Percentiles rank a stretch among this genome's conserved stretches.
Conservation (phyloP, 2,797 vertebrate genomes). For the Carcharodon carcharias region DNA sequence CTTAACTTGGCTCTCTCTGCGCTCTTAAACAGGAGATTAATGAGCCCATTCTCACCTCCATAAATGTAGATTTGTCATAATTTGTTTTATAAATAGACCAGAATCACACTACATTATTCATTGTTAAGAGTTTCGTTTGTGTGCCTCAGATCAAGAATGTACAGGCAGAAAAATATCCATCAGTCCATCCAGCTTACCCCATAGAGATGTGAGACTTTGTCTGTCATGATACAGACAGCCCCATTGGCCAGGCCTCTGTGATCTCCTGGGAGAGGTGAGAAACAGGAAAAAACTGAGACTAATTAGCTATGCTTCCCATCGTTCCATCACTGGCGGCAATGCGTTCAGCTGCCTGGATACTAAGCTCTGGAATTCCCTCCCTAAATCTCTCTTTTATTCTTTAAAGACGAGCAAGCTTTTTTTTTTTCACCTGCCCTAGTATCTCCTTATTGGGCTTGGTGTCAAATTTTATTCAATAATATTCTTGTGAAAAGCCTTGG, state of each 20-base stretch:
- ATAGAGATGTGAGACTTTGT: too few species aligned
- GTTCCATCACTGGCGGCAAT: neutral
- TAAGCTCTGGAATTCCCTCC: neutral
- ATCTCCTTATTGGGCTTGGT: neutral
- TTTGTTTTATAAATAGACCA: neutral
- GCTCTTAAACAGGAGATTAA: slow-evolving; percentile 19
- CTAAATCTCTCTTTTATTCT: neutral
- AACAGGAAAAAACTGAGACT: neutral
- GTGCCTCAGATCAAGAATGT: neutral
- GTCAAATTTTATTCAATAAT: neutral
- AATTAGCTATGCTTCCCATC: neutral
- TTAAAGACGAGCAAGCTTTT: too few species aligned
- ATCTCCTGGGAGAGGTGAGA: neutral
- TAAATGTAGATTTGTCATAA: slow-evolving; percentile 19
- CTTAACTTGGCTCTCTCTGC: neutral
- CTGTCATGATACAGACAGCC: neutral
- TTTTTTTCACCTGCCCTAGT: neutral
- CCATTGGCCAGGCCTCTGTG: neutral
- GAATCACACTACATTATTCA: neutral
- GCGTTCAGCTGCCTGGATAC: too few species aligned
- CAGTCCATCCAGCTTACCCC: neutral
- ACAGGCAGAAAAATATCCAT: neutral
- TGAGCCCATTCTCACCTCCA: slow-evolving; percentile 2
- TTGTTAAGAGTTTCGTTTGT: neutral
- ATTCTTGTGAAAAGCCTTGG: neutral